A percentile compares a stretch with the other conserved stretches of the same genome.
These are phyloP conservation scores for Brachyptera putata DNA, from an alignment of 2,888 invertebrate species.

Conservation along the genomic window DNA sequence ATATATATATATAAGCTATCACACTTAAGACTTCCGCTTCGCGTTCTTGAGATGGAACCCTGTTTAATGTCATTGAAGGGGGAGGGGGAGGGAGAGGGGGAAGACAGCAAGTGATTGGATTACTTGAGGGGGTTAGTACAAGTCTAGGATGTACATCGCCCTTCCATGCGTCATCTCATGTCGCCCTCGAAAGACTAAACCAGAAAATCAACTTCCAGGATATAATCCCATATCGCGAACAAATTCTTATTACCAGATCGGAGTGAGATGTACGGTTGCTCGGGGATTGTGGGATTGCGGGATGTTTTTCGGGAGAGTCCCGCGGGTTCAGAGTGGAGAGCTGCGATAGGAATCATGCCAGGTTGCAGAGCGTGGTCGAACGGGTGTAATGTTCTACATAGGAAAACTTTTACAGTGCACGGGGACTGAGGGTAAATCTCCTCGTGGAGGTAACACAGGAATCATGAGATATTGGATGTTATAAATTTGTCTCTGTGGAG, in stretches of 20 bases:
- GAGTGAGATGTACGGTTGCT: not conserved
- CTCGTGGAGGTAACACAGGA: slow-evolving; percentile 6
- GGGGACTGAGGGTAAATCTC: not conserved
- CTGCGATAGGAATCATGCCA: not conserved
- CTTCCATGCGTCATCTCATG: not conserved
- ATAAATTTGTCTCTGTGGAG: slow-evolving; percentile 1
- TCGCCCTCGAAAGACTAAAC: slow-evolving; percentile 4
- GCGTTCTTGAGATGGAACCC: not conserved
- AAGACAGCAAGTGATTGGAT: slow-evolving; percentile 9
- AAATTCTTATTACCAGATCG: slow-evolving; percentile 6
- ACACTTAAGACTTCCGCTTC: not conserved
- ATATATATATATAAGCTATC: too few species aligned
- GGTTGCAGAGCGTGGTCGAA: not conserved
- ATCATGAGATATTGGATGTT: slow-evolving; percentile 1
- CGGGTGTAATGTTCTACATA: too few species aligned
- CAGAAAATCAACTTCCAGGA: slow-evolving; percentile 10
- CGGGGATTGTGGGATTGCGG: not conserved
- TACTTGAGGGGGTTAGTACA: slow-evolving; percentile 19
- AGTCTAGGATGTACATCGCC: not conserved
- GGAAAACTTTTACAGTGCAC: not conserved
- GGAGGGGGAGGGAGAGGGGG: not conserved
- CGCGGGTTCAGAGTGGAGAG: not conserved
- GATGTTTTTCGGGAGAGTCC: not conserved
- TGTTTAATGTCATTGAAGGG: not conserved
- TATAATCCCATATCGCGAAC: not conserved